Conservation (phyloP, 1,140 invertebrate genomes). For the Heterodera carotae region DNA sequence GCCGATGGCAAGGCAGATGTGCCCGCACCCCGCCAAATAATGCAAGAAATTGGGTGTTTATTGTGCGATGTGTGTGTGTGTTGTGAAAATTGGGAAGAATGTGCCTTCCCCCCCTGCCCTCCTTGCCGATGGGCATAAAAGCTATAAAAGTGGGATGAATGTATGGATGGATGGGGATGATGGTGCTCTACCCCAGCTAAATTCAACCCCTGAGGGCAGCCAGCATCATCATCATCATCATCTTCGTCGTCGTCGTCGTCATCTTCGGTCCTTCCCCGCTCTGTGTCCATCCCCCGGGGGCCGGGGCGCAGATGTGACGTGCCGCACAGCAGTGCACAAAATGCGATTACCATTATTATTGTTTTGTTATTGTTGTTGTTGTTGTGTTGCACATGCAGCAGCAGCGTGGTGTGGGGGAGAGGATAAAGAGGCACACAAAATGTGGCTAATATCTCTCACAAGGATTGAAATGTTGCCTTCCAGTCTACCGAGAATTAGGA, state of each 20-base stretch:
- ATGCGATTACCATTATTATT: constrained; percentile 3
- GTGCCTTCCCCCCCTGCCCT: not conserved
- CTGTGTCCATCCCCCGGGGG: too few relatives aligned
- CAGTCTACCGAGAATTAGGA: too few relatives aligned
- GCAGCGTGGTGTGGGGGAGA: not conserved
- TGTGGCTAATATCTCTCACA: not conserved
- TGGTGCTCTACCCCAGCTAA: not conserved
- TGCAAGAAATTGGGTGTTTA: not conserved
- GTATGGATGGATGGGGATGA: too few relatives aligned
- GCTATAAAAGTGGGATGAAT: not conserved
- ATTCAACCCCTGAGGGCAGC: not conserved
- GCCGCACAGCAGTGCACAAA: not conserved
- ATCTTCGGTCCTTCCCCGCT: too few relatives aligned
- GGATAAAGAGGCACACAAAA: not conserved
- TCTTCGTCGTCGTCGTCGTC: not conserved
- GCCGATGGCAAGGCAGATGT: not conserved
- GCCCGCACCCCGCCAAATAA: not conserved
- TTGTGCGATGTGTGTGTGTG: not conserved
- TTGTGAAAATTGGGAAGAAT: not conserved
- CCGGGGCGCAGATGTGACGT: not conserved
- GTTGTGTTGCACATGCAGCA: not conserved
- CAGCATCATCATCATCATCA: not conserved
- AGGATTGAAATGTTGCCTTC: too few relatives aligned
- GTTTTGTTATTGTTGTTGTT: not conserved
- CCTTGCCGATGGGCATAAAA: not conserved